These are phyloP conservation scores for Cotesia typhae DNA, from an alignment of 1,140 invertebrate species.

Conservation along the genomic window DNA sequence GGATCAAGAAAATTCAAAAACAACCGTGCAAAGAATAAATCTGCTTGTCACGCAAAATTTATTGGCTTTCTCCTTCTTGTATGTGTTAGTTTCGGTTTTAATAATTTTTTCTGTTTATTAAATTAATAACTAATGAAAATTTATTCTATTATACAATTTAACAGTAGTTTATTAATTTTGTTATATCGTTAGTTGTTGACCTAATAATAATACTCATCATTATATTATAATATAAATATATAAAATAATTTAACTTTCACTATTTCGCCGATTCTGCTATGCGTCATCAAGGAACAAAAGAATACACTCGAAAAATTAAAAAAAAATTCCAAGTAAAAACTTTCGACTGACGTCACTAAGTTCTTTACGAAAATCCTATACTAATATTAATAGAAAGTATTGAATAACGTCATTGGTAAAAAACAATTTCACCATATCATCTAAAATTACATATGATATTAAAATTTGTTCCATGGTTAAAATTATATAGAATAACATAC, in stretches of 20 bases:
- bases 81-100: neutral
- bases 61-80: slow-evolving; percentile 20
- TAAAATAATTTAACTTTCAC: no score
- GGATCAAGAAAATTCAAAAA: slow-evolving; percentile 16
- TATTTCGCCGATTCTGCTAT: no score
- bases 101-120: neutral
- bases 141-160: no score
- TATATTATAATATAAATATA: no score
- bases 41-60: slow-evolving; percentile 24
- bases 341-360: slow-evolving; percentile 30
- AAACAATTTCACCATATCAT: neutral
- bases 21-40: slow-evolving; percentile 7
- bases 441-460: neutral
- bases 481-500: no score
- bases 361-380: neutral
- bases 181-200: no score
- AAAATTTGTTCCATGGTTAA: no score
- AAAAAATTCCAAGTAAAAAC: neutral
- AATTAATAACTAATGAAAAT: no score
- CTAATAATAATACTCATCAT: no score
- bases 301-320: neutral
- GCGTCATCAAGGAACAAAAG: neutral
- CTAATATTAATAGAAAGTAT: slow-evolving; percentile 20
- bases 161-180: no score
- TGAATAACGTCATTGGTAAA: slow-evolving; percentile 5